Evolutionary conservation across 2,888 invertebrate species (phyloP), one percentile per base, ranked within the genome.

Genomic region (Oxystoma pomonae): DNA sequence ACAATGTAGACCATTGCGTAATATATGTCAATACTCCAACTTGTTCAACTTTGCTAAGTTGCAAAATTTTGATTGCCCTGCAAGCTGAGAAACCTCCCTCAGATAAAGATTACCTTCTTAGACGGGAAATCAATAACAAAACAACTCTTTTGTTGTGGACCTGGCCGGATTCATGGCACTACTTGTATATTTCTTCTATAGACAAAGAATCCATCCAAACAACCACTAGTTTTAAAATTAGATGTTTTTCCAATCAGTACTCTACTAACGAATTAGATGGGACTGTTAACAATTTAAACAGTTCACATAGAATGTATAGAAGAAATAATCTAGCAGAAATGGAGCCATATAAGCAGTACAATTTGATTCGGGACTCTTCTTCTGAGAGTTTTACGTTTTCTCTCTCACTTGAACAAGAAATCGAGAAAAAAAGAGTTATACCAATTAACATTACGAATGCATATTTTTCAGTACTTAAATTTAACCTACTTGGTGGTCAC

Each of bases 301-400:
- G 61, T 5, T 35, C 62, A 51, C 56, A 55, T 18, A 69, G 67
- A 55, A 58, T 60, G 7, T 67, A 64, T 57, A 63, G 68, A 22
- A 71, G 64, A 59, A 59, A 67, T 18, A 64, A 61, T 59, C 64
- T 74, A 2, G 70, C 67, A 2, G 65, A 70, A 59, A 59, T 71
- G 22, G 57, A 71, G 59, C 69, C 72, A 9, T 80, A 77, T 62
- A 75, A 76, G 65, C 73, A 77, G 55, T 80, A 78, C 58, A 69
- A 74, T 63, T 72, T 81, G 64, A 71, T 84, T 53, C 81, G 86
- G 21, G 85, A 90, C 71, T 87, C 89, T 5, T 86, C 87, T 76
- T 85, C 89, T 1, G 87, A 90, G 64, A 91, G 90, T 74, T 92
- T 92, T 75, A 83, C 88, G 56, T 92, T 88, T 74, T 89, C 90